Evolutionary conservation across 37 sponge, comb jelly and placozoan species (phyloP).

Genomic region (Bolinopsis microptera): DNA sequence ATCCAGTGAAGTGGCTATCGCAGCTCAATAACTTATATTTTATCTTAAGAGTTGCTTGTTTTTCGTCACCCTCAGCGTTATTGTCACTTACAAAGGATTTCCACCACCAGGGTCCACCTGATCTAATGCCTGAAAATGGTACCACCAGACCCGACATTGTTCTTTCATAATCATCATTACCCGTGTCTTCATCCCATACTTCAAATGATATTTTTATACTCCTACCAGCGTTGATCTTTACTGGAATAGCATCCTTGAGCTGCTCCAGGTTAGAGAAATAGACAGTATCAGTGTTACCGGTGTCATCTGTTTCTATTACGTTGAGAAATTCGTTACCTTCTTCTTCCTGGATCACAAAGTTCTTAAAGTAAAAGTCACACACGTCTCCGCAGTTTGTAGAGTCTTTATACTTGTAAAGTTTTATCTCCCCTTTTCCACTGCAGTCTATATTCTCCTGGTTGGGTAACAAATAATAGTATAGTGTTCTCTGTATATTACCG

Average conservation of each 20-base stretch:
- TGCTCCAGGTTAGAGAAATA: neutral
- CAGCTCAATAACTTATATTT: neutral
- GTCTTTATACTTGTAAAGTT: neutral
- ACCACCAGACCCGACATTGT: neutral
- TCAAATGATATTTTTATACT: neutral
- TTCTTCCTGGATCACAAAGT: neutral
- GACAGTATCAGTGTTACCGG: neutral
- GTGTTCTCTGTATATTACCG: too few relatives aligned
- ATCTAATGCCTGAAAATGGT: neutral
- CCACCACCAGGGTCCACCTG: neutral
- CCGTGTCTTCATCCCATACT: neutral
- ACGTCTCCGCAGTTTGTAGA: neutral
- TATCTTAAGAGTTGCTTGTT: neutral
- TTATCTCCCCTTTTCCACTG: neutral
- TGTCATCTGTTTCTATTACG: neutral
- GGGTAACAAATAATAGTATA: too few relatives aligned
- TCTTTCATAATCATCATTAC: neutral
- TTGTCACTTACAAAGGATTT: neutral
- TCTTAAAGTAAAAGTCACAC: neutral
- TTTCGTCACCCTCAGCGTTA: neutral
- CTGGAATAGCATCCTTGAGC: neutral
- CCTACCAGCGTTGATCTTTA: neutral
- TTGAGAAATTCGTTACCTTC: neutral
- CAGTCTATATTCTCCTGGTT: neutral
- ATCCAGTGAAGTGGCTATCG: neutral